These are phyloP conservation scores for Oscheius myriophilus DNA, from an alignment of 2,888 invertebrate genomes.

Conservation along the genomic window DNA sequence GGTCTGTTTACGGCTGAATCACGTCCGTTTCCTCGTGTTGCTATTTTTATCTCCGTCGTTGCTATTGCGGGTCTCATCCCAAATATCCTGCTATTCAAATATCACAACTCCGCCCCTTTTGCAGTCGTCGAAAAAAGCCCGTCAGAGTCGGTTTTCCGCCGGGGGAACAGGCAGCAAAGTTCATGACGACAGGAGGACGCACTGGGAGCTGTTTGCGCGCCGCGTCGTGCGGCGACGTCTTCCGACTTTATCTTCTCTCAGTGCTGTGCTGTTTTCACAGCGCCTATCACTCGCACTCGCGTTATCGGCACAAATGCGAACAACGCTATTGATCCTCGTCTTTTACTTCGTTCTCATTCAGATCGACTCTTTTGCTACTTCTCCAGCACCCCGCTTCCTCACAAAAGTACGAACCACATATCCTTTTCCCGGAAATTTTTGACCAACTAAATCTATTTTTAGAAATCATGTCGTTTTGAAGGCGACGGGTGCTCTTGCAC, in stretches of 20 bases:
- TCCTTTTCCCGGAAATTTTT: neutral
- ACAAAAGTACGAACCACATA: slow-evolving; percentile 10
- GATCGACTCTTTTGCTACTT: slow-evolving; percentile 4
- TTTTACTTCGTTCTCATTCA: slow-evolving; percentile 24
- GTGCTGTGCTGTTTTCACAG: slow-evolving; percentile 6
- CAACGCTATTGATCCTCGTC: slow-evolving; percentile 24
- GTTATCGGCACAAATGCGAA: slow-evolving; percentile 25
- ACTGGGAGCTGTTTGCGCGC: too few relatives aligned
- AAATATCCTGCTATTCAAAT: too few relatives aligned
- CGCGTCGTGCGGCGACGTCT: too few relatives aligned
- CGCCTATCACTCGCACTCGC: slow-evolving; percentile 25
- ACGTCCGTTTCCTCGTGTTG: too few relatives aligned
- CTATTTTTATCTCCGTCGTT: too few relatives aligned
- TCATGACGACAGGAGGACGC: too few relatives aligned
- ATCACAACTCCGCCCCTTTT: too few relatives aligned
- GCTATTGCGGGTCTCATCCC: too few relatives aligned
- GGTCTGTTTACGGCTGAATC: too few relatives aligned
- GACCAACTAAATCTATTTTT: neutral
- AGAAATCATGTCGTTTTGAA: slow-evolving; percentile 35
- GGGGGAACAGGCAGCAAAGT: too few relatives aligned
- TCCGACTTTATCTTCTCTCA: slow-evolving; percentile 18
- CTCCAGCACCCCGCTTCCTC: slow-evolving; percentile 19
- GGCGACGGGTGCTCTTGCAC: slow-evolving; percentile 32
- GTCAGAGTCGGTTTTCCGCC: too few relatives aligned
- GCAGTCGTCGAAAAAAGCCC: too few relatives aligned